These are phyloP conservation scores for Bos taurus DNA, from an alignment of 2,113 vertebrate species.

Conservation along the genomic window DNA sequence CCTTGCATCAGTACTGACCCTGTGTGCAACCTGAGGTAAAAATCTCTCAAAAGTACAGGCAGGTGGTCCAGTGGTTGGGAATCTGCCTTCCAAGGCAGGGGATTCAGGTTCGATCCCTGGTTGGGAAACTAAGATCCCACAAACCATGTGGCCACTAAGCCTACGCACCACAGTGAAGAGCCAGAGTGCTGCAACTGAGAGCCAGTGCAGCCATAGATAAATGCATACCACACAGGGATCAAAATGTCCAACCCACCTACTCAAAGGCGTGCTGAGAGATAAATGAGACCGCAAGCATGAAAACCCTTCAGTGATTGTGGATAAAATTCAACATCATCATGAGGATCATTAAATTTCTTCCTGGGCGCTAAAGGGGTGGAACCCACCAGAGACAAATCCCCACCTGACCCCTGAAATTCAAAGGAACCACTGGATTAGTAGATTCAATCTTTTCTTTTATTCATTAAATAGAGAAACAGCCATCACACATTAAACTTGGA, in stretches of 20 bases:
- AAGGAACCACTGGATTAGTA: not conserved
- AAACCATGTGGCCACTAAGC: not conserved
- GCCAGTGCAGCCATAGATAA: not conserved
- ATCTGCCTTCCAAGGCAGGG: not conserved
- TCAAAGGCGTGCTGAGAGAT: not conserved
- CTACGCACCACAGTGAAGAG: not conserved
- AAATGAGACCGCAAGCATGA: not conserved
- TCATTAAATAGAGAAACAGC: not conserved
- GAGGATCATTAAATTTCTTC: not conserved
- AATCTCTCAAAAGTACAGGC: not conserved
- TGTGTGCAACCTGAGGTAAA: not conserved
- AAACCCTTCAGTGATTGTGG: not conserved
- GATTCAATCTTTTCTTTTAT: not conserved
- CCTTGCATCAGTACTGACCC: not conserved
- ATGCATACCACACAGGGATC: not conserved
- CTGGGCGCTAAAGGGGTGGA: not conserved
- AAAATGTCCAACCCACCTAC: not conserved
- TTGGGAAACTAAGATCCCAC: not conserved
- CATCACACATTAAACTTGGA: not conserved
- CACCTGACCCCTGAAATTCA: not conserved
- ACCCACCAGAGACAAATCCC: not conserved
- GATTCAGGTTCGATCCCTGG: not conserved
- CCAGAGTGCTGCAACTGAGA: not conserved
- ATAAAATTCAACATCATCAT: not conserved
- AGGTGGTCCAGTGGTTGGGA: not conserved